These are phyloP conservation scores for Philotrypesis tridentata DNA, from an alignment of 1,140 invertebrate species.

Conservation along the genomic window DNA sequence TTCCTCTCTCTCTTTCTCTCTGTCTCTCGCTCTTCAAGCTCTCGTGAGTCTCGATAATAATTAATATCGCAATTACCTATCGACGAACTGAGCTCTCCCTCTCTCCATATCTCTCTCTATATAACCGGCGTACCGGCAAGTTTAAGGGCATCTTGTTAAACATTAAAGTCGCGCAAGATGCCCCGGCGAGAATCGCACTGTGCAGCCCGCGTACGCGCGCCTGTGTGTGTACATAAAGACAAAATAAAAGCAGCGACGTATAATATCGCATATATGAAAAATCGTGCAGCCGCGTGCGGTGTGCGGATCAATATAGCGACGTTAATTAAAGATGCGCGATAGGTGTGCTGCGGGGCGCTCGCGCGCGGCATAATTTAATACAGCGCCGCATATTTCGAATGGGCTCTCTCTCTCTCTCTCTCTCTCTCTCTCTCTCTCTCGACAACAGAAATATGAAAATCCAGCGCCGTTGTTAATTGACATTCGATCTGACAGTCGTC, in stretches of 20 bases:
- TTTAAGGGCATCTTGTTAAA: conserved; percentile 49
- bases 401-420: no score
- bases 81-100: conserved; percentile 51
- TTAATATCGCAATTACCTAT: conserved; percentile 68
- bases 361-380: conserved; percentile 32
- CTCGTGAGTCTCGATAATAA: conserved; percentile 55
- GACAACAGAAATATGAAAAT: conserved; percentile 45
- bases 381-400: not conserved
- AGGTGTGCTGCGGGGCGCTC: not conserved
- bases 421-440: no score
- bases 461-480: conserved; percentile 16
- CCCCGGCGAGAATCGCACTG: conserved; percentile 43
- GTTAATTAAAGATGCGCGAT: conserved; percentile 42
- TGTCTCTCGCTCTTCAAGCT: conserved; percentile 1
- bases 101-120: no score
- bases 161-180: conserved; percentile 55
- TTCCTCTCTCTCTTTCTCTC: not conserved
- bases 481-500: conserved; percentile 32
- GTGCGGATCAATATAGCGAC: conserved; percentile 18
- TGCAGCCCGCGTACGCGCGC: not conserved
- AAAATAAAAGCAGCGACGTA: conserved; percentile 30
- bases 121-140: conserved; percentile 48
- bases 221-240: not conserved
- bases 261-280: no score
- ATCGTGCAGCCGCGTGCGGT: not conserved